Conservation (phyloP, 1,140 invertebrate species). For the Caenorhabditis remanei region DNA sequence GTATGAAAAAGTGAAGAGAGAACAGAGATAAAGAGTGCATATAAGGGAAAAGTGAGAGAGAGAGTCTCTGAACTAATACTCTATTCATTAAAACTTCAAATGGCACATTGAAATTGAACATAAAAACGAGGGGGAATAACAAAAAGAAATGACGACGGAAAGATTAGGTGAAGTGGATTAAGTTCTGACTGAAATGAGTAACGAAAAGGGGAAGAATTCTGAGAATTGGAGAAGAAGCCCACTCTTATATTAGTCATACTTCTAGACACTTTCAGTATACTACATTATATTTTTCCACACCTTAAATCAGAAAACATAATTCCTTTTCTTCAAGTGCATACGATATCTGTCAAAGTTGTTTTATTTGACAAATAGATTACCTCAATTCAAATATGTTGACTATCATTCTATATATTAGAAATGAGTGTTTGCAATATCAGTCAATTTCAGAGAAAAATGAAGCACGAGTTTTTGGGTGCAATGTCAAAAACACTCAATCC, state of each 20-base stretch:
- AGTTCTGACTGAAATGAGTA: slow-evolving; percentile 15
- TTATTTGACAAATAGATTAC: too few species aligned
- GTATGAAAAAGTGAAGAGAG: background rate
- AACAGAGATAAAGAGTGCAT: slow-evolving; percentile 34
- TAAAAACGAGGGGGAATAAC: background rate
- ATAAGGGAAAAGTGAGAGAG: slow-evolving; percentile 5
- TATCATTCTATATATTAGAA: too few species aligned
- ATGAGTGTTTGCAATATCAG: too few species aligned
- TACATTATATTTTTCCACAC: slow-evolving; percentile 8
- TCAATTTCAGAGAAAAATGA: too few species aligned
- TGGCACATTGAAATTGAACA: background rate
- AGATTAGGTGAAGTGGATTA: slow-evolving; percentile 21
- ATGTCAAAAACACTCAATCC: too few species aligned
- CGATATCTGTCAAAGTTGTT: too few species aligned
- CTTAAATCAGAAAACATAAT: slow-evolving; percentile 21
- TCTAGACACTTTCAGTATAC: slow-evolving; percentile 7
- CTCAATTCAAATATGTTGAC: too few species aligned
- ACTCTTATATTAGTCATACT: slow-evolving; percentile 6
- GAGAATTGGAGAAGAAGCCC: background rate
- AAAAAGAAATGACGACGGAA: background rate
- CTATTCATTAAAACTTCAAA: slow-evolving; percentile 45
- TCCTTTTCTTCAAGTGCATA: background rate
- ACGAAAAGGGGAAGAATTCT: background rate
- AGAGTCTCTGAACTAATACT: slow-evolving; percentile 11
- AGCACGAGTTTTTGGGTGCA: too few species aligned